phyloP scores from a whole-genome alignment of 2,797 vertebrate species.

The Lemur catta region DNA sequence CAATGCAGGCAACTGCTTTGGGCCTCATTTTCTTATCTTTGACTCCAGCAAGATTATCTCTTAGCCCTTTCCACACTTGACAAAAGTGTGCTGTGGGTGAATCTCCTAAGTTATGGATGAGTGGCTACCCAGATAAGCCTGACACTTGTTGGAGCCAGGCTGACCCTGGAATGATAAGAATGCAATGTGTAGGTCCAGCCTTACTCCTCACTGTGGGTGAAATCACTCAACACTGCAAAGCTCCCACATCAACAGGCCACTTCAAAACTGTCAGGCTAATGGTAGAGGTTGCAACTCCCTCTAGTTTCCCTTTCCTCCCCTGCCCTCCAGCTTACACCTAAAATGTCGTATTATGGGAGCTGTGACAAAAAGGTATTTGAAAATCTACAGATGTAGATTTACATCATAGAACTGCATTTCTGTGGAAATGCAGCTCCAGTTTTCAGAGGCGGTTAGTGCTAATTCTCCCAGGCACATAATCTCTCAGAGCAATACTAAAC shows the following conservation, averaged over 20 bases:
- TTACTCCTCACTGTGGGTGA: background rate
- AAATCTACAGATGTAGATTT: background rate
- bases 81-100: background rate
- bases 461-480: background rate
- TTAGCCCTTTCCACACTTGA: slow-evolving; percentile 37
- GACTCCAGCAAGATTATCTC: background rate
- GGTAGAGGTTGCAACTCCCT: background rate
- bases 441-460: background rate
- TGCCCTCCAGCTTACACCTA: background rate
- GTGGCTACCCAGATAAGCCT: slow-evolving; percentile 16
- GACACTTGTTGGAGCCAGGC: background rate
- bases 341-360: background rate
- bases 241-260: background rate
- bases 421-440: background rate
- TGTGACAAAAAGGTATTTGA: background rate
- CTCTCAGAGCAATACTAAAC: background rate
- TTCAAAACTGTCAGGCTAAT: background rate
- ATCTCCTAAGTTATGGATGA: background rate
- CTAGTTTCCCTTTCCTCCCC: background rate
- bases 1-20: background rate
- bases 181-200: background rate
- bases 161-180: slow-evolving; percentile 41
- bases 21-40: slow-evolving; percentile 14
- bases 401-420: background rate
- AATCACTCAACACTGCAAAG: background rate